Conservation (phyloP, 1,140 invertebrate species). For the Drosophila nebulosa region DNA sequence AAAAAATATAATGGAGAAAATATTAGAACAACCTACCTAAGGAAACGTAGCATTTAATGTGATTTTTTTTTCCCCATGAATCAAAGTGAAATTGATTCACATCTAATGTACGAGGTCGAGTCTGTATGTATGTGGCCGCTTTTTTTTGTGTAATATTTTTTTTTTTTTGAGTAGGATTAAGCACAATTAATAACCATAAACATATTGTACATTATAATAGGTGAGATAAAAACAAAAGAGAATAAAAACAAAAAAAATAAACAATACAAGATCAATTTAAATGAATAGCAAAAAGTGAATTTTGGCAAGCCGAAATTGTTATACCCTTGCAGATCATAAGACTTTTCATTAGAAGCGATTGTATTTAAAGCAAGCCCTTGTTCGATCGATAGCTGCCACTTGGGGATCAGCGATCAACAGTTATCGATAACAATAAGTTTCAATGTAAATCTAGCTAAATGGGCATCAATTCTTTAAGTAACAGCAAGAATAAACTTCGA, state of each 20-base stretch:
- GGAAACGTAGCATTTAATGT: constrained; percentile 52
- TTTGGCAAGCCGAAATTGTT: background rate
- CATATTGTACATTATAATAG: background rate
- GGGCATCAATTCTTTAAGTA: no score
- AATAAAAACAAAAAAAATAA: background rate
- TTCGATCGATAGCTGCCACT: no score
- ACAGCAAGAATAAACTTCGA: no score
- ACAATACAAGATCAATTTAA: background rate
- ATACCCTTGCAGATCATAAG: background rate
- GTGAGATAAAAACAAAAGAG: background rate
- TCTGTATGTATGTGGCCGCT: constrained; percentile 25
- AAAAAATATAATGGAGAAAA: background rate
- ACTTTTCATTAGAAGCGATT: no score
- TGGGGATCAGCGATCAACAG: no score
- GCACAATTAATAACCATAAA: constrained; percentile 29
- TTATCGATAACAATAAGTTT: no score
- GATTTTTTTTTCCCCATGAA: constrained; percentile 38
- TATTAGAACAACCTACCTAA: constrained; percentile 25
- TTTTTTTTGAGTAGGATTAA: constrained; percentile 11
- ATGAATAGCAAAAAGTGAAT: background rate
- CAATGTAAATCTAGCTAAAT: no score
- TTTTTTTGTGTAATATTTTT: background rate
- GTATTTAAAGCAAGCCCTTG: no score
- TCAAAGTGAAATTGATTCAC: constrained; percentile 36
- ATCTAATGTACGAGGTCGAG: constrained; percentile 4